Conservation (phyloP, 2,888 invertebrate species). For the Meiosimyza platycephala region DNA sequence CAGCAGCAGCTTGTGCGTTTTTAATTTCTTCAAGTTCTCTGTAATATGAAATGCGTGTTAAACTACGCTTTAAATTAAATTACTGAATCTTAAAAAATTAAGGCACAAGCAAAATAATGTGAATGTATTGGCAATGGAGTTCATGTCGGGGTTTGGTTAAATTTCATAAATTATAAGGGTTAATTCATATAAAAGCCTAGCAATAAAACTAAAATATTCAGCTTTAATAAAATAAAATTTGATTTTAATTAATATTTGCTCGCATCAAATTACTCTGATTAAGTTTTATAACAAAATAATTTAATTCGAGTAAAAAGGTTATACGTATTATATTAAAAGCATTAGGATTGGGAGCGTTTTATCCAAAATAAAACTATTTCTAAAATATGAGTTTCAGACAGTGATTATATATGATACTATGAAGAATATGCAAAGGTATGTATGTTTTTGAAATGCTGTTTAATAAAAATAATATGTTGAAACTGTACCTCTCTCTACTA, state of each 20-base stretch:
- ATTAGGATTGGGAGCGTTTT: slow-evolving; percentile 5
- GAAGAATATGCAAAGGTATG: slow-evolving; percentile 30
- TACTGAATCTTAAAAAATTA: too few relatives aligned
- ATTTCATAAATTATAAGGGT: background rate
- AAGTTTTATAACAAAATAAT: too few relatives aligned
- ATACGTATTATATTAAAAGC: background rate
- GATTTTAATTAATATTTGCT: background rate
- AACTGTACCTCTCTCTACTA: slow-evolving; percentile 69
- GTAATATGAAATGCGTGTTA: slow-evolving; percentile 67
- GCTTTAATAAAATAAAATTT: background rate
- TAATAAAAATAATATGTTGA: slow-evolving; percentile 48
- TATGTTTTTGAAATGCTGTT: slow-evolving; percentile 25
- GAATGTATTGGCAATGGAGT: background rate
- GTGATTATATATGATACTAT: slow-evolving; percentile 45
- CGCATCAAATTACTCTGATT: too few relatives aligned
- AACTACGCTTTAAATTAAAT: too few relatives aligned
- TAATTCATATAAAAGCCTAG: background rate
- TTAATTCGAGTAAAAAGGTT: too few relatives aligned
- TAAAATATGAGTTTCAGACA: slow-evolving; percentile 31
- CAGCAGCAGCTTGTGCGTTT: slow-evolving; percentile 72
- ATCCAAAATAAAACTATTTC: slow-evolving; percentile 29
- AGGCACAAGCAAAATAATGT: too few relatives aligned
- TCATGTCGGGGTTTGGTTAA: background rate
- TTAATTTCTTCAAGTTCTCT: slow-evolving; percentile 84
- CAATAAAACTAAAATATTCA: background rate